Base-by-base conservation (phyloP, 1,140 invertebrate genomes). In the Eciton burchellii region DNA sequence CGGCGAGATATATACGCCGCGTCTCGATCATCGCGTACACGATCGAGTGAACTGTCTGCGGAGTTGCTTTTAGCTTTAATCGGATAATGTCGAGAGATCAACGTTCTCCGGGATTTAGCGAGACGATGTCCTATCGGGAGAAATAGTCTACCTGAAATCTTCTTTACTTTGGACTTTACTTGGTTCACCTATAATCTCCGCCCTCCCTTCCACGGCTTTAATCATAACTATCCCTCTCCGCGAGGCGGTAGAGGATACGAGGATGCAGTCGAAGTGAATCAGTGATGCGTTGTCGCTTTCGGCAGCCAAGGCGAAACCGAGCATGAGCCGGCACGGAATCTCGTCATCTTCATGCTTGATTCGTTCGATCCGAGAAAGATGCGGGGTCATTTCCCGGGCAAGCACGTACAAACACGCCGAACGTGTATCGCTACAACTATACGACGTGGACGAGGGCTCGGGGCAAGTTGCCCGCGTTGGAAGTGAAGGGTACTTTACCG, bases 401-500 rank as follows among this genome's bases (percentile, higher is more conserved):
- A 56, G 24, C 62, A 43, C 62, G n/a, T 56, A 68, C 16, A 43
- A 21, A 21, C 19, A n/a, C 47, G 57, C 9, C 14, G 35, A 2
- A 3, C 2, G 2, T 35, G 35, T 35, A 6, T 35, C 35, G 45
- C 16, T 66, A 49, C 35, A 43, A 49, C 21, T 26, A 68, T 29
- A 43, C 43, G 12, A 24, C 43, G 35, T 35, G 43, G 45, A 62
- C 70, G 70, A 59, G 45, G 72, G 57, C 73, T 76, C 29, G 60
- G 49, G 74, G 35, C 16, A 70, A 79, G 74, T 79, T 79, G 35
- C n/a, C 43, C 11, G 26, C 14, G 24, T 24, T 5, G 29, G 21
- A 81, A 81, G 66, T 43, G 65, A 57, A 73, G 60, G 14, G 24
- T 82, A 68, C 56, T 77, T 91, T 89, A 94, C 93, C 91, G 89